These are phyloP conservation scores for Crematogaster levior DNA, from an alignment of 2,888 invertebrate species.

Conservation along the genomic window DNA sequence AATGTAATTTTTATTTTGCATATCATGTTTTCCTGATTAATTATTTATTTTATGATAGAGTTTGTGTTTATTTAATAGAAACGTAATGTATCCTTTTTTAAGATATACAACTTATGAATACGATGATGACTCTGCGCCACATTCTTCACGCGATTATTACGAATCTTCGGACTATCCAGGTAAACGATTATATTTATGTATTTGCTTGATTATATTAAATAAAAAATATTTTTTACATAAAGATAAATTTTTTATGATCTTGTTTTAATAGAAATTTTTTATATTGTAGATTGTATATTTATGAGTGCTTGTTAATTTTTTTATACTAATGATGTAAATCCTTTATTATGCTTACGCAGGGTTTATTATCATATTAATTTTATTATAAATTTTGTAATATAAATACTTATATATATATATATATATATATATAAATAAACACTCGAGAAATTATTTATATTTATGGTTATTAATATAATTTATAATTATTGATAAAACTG, in stretches of 20 bases:
- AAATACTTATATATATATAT: too few species aligned
- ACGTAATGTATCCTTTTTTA: conserved; percentile 79
- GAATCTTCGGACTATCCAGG: conserved; percentile 86
- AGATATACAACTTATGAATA: conserved; percentile 83
- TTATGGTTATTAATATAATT: too few species aligned
- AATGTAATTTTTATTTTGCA: not conserved
- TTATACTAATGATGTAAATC: conserved; percentile 6
- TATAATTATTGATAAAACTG: conserved; percentile 11
- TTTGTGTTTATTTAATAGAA: conserved; percentile 64
- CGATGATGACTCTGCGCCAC: conserved; percentile 82
- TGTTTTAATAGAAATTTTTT: not conserved
- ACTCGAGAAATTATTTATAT: not conserved
- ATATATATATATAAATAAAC: too few species aligned
- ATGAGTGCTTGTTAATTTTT: not conserved
- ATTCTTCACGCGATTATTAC: conserved; percentile 86
- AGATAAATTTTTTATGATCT: not conserved
- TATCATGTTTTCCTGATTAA: not conserved
- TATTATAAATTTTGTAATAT: conserved; percentile 23
- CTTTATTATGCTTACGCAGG: conserved; percentile 9
- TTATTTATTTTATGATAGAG: not conserved
- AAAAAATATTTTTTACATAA: not conserved
- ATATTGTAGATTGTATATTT: not conserved
- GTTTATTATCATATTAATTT: conserved; percentile 14
- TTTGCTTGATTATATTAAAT: not conserved
- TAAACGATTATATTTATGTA: conserved; percentile 72